Conservation (phyloP, 2,888 invertebrate genomes). For the Harpagoxenus sublaevis region DNA sequence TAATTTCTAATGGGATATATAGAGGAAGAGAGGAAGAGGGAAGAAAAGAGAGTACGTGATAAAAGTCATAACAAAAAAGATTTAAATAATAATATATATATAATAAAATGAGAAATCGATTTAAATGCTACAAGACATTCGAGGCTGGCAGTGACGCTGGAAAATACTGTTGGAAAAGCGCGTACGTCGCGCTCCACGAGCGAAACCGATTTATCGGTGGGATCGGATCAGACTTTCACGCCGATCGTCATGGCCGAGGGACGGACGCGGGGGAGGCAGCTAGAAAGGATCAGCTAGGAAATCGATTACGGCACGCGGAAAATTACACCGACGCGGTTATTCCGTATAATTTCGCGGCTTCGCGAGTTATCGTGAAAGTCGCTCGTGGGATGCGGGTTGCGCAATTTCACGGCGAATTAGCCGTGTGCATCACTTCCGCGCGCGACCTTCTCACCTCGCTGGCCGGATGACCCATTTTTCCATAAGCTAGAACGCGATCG, state of each 20-base stretch:
- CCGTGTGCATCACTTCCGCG: not conserved
- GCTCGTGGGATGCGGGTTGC: slow-evolving; percentile 11
- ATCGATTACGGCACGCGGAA: slow-evolving; percentile 54
- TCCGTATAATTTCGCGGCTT: slow-evolving; percentile 41
- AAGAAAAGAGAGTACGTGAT: not conserved
- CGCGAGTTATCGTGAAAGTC: slow-evolving; percentile 48
- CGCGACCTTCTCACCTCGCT: slow-evolving; percentile 14
- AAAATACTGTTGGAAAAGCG: slow-evolving; percentile 30
- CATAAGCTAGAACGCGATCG: not conserved
- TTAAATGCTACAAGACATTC: not conserved
- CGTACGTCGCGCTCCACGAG: not conserved
- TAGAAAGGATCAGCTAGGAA: slow-evolving; percentile 48
- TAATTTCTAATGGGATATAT: not conserved
- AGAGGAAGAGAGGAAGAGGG: not conserved
- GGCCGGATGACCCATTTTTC: slow-evolving; percentile 29
- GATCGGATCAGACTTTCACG: slow-evolving; percentile 49
- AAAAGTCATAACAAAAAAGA: not conserved
- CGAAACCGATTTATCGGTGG: slow-evolving; percentile 48
- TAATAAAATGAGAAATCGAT: not conserved
- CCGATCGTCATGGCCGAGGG: not conserved
- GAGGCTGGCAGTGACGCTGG: not conserved
- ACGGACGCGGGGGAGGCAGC: not conserved
- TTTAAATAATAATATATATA: not conserved
- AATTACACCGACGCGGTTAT: slow-evolving; percentile 47
- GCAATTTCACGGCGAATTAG: slow-evolving; percentile 19